Base-by-base conservation (phyloP, 2,888 invertebrate genomes). In the Caenorhabditis doughertyi region DNA sequence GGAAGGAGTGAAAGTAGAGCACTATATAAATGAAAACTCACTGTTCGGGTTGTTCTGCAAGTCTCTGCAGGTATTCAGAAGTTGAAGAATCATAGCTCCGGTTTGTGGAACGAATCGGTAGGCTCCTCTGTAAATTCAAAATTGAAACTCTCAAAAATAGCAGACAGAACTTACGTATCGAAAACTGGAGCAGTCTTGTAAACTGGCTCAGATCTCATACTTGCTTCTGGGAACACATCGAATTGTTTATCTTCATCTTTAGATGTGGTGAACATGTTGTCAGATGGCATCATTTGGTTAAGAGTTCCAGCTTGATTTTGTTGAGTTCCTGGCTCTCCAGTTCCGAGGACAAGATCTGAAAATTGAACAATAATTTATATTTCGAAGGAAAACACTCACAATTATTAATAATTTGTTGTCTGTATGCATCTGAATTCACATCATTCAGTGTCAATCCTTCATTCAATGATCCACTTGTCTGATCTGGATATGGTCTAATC, bases 181-280 rank as follows among this genome's bases (percentile, higher is more conserved):
- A 87, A 91, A 5, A 83, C 72, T 8, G 85, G 83, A 5, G 91
- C 89, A 2, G 88, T 87, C 73, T 89, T 90, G 83, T 87, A 91
- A 62, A 91, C 87, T 13, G 91, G 90, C 32, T 77, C 84, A 13
- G 84, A 84, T 62, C 89, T 84, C 71, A 87, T 84, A 21, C 81
- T 77, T 16, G 90, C 87, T 68, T 91, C 91, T 7, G 91, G 91
- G 85, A 91, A 91, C 18, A 90, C 91, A 35, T 91, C 90, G 79
- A 91, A 91, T 53, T 86, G 85, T 62, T 89, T 90, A 73, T 91
- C 91, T 49, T 91, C 91, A 44, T 91, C 91, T 53, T 81, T 87
- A 0, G 84, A 89, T 7, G 90, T 91, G 5, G 90, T 89, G 85
- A 91, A 91, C 91, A 91, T 91, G 81, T 91, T 91, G 74, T 91